Conservation (phyloP, 2,797 vertebrate species). For the Octomys mimax region DNA sequence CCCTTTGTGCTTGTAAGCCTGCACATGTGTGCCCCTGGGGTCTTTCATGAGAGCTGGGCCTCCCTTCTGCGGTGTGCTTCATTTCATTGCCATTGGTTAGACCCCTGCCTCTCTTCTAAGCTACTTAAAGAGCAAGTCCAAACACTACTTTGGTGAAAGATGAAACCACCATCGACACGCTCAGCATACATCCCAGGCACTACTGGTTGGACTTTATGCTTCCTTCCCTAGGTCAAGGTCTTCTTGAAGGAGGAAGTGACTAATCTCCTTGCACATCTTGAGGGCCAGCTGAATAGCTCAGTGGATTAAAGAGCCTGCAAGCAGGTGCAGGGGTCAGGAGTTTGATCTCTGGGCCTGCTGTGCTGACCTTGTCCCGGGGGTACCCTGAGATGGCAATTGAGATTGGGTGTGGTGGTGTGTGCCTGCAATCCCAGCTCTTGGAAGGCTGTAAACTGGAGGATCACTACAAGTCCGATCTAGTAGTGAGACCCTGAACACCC, state of each 20-base stretch:
- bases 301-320: no score
- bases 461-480: no score
- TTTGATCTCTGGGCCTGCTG: no score
- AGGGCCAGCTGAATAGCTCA: no score
- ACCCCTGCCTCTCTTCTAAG: background rate
- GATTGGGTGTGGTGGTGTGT: no score
- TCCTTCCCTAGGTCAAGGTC: background rate
- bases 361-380: no score
- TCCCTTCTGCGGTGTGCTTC: background rate
- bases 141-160: conserved; percentile 31
- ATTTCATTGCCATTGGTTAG: background rate
- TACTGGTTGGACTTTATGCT: background rate
- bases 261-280: background rate
- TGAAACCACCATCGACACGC: background rate
- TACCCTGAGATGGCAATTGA: no score
- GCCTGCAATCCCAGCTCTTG: no score
- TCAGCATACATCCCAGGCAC: background rate
- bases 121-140: conserved; percentile 44
- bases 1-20: background rate
- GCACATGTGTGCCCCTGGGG: background rate
- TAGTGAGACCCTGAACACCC: no score
- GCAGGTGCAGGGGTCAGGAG: no score
- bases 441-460: no score
- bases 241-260: background rate
- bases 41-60: background rate